phyloP scores from a whole-genome alignment of 2,113 vertebrate genomes.

The Silurus asotus region DNA sequence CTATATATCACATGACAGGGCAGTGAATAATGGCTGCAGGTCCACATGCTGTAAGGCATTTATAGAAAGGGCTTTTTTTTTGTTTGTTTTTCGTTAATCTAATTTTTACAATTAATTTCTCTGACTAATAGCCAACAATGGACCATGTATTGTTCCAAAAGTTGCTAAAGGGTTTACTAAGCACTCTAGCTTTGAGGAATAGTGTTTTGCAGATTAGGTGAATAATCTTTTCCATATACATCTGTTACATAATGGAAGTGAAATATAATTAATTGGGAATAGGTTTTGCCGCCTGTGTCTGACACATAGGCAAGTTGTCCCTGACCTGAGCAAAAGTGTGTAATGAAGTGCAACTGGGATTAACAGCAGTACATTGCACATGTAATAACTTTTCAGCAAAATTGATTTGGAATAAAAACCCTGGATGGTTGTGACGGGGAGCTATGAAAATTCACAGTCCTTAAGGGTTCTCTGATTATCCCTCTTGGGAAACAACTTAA shows the following conservation, averaged over 20 bases:
- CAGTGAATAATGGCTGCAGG: background rate
- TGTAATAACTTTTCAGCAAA: background rate
- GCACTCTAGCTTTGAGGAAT: background rate
- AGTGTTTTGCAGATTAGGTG: background rate
- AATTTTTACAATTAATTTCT: background rate
- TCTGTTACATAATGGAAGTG: constrained; percentile 4
- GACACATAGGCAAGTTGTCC: background rate
- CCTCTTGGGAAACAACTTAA: background rate
- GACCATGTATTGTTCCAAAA: background rate
- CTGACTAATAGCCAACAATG: background rate
- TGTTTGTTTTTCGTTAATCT: background rate
- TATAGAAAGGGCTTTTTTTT: no score
- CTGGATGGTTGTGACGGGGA: background rate
- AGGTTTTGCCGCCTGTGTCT: background rate
- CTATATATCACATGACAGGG: background rate
- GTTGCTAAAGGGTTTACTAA: background rate
- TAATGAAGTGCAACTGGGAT: background rate
- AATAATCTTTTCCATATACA: background rate
- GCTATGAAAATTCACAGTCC: background rate
- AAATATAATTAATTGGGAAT: background rate
- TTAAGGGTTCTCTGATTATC: background rate
- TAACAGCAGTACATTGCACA: background rate
- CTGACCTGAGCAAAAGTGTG: background rate
- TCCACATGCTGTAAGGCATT: background rate
- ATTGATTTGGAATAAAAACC: background rate